Evolutionary conservation across 2,797 vertebrate genomes (phyloP), one percentile per base, ranked within the genome.

Genomic region (Neomorphus geoffroyi): DNA sequence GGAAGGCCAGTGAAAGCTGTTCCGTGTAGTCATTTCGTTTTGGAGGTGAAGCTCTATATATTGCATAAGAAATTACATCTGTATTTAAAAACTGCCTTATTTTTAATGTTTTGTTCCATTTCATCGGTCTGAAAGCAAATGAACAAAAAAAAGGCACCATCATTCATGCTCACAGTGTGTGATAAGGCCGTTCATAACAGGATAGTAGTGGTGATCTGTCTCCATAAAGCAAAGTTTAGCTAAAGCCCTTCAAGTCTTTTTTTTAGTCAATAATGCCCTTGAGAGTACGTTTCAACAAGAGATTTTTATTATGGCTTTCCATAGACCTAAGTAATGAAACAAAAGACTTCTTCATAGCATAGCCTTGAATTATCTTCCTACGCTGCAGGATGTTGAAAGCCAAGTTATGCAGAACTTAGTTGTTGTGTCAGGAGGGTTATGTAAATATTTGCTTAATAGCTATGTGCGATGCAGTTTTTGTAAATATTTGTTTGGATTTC

Each of bases 401-500:
- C 7, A 7, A 86, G 56, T 57, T 62, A 9, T 7, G 2, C 69
- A 82, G 60, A 93, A 65, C 9, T 39, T 23, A 30, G 28, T 46
- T 37, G 32, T 77, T 66, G 21, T 71, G 45, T 64, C 35, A 15
- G 5, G 13, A 5, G 19, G 15, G 37, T 88, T 84, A 84, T 70
- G 28, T 57, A 95, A 95, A 90, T 86, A 91, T 93, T 93, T 92
- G 5, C 46, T 74, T 82, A 70, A 64, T 73, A 84, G 15, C 39
- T 84, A 18, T 79, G 48, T 80, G 19, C 23, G 39, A 13, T 33
- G 9, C 2, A 50, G 14, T 27, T 94, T 75, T 89, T 72, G 33
- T 30, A 89, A 93, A 91, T 75, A 92, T 83, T 93, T 96, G 48
- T 80, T 88, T 87, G 37, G 18, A 51, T 92, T 88, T 94, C 72